Conservation (phyloP, 2,888 invertebrate genomes). For the Eristalis intricaria region DNA sequence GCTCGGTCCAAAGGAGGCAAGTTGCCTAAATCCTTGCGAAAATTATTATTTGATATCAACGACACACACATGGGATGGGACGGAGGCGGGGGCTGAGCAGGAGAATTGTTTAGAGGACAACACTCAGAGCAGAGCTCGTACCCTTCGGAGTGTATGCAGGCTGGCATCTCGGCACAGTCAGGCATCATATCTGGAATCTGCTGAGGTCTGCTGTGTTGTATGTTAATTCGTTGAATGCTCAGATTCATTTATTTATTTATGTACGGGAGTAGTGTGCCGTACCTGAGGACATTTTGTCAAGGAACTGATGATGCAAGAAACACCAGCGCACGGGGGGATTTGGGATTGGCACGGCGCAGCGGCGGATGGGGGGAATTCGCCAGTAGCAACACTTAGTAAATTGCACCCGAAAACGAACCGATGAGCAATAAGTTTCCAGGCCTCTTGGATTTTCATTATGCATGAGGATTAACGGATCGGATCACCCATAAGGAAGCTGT, state of each 20-base stretch:
- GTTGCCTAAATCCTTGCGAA: conserved; percentile 32
- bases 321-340: too few species aligned
- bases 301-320: conserved; percentile 4
- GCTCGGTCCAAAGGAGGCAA: not conserved
- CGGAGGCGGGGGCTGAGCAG: not conserved
- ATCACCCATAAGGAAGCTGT: conserved; percentile 50
- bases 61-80: not conserved
- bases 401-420: conserved; percentile 49
- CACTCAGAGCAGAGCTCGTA: conserved; percentile 21
- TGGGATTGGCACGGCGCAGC: not conserved
- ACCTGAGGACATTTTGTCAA: conserved; percentile 67
- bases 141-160: conserved; percentile 5
- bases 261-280: not conserved
- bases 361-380: conserved; percentile 21
- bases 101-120: conserved; percentile 6
- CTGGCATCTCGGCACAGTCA: conserved; percentile 11
- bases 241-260: conserved; percentile 71
- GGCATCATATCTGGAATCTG: conserved; percentile 50
- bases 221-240: conserved; percentile 68
- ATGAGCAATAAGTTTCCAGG: conserved; percentile 43
- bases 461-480: conserved; percentile 52
- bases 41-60: conserved; percentile 45
- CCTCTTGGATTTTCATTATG: conserved; percentile 58
- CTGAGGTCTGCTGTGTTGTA: conserved; percentile 42
- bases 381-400: conserved; percentile 67